These are phyloP conservation scores for Parasteatoda lunata DNA, from an alignment of 2,888 invertebrate genomes.

Conservation along the genomic window DNA sequence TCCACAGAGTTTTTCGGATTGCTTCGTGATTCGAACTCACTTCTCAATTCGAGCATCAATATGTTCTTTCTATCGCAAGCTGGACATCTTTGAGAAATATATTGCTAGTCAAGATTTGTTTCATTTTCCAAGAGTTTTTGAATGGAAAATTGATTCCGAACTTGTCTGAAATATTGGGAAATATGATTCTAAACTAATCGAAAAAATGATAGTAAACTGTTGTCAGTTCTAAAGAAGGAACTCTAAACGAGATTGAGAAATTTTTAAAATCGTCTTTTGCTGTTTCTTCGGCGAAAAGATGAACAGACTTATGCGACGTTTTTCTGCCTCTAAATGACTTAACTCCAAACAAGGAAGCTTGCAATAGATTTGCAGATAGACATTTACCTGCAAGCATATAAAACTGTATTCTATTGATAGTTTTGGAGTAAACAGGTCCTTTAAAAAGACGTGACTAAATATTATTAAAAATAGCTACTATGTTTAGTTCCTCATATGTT, in stretches of 20 bases:
- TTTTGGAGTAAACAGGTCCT: slow-evolving; percentile 4
- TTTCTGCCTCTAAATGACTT: neutral
- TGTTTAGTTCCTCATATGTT: neutral
- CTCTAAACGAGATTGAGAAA: neutral
- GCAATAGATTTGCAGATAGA: slow-evolving; percentile 5
- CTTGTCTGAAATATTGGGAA: neutral
- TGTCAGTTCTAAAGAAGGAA: neutral
- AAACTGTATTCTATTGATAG: neutral
- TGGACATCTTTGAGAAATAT: neutral
- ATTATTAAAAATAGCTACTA: neutral
- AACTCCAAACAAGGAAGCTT: neutral
- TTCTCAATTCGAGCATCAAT: no score
- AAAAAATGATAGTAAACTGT: neutral
- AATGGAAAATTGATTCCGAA: neutral
- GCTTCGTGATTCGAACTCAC: no score
- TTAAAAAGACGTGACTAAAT: neutral
- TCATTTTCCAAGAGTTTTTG: neutral
- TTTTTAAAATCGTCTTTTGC: neutral
- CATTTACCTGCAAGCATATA: neutral
- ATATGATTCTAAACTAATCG: neutral
- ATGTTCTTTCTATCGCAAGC: no score
- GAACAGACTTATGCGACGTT: neutral
- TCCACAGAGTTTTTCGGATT: no score
- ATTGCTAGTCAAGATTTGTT: neutral
- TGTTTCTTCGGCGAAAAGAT: neutral